Base-by-base conservation (phyloP, 2,888 invertebrate species). In the Acleris emargana region DNA sequence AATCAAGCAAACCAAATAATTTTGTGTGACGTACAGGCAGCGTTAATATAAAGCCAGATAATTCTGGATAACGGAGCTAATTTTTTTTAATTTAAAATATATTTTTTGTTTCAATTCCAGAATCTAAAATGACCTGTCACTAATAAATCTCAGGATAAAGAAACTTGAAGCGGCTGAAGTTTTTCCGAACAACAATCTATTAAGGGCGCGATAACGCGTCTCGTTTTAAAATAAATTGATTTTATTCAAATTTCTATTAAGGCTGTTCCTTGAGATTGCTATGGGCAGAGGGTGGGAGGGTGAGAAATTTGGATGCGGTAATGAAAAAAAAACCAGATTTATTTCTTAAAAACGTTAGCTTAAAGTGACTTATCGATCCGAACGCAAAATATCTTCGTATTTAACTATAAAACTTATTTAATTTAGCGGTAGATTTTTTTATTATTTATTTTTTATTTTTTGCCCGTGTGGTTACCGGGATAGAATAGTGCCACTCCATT, bases 241-340 rank as follows among this genome's bases (percentile, higher is more conserved):
- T 91, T 90, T 90, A 91, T 91, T 91, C 88, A 90, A 89, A 91
- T 90, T 90, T 89, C 84, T 88, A 88, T 89, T 87, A 89, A 84
- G 83, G 84, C 83, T 83, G 79, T 89, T 88, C 86, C 86, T 86
- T 82, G 76, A 87, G 85, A 89, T 87, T 88, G 87, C 86, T 83
- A 81, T 79, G 81, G 77, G 79, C 75, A 75, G 76, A 25, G 77
- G 80, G 77, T 58, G 68, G 69, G 70, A 68, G 68, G 72, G 70
- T 57, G 17, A 18, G 32, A 59, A 60, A 53, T 62, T 53, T 76
- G 77, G 82, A 83, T 75, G 70, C 42, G 82, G 76, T 64, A 73
- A 45, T 45, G 5, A 45, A 45, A 9, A 32, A 32, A n/a, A n/a
- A n/a, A n/a, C n/a, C n/a, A n/a, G 25, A 28, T 28, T 28, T 28